phyloP scores from a whole-genome alignment of 2,888 invertebrate genomes.

The Bruchidius siliquastri region DNA sequence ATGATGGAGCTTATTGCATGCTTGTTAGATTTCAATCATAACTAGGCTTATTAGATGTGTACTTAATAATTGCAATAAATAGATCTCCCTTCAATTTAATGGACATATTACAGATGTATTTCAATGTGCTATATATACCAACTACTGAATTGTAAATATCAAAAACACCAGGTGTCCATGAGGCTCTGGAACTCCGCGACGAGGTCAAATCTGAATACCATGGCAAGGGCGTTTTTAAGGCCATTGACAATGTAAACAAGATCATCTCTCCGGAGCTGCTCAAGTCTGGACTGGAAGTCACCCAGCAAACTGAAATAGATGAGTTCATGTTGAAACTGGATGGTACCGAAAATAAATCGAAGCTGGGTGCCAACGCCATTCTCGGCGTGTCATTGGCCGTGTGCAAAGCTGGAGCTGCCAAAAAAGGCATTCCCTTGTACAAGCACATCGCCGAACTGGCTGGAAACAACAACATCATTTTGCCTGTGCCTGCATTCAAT shows the following conservation, averaged over 20 bases:
- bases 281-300: slow-evolving; percentile 77
- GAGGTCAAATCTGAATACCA: slow-evolving; percentile 84
- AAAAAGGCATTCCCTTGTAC: slow-evolving; percentile 83
- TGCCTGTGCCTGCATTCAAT: slow-evolving; percentile 97
- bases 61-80: too few relatives aligned
- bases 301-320: slow-evolving; percentile 86
- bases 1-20: too few relatives aligned
- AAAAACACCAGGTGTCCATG: slow-evolving; percentile 80
- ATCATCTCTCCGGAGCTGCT: slow-evolving; percentile 72
- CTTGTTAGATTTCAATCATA: too few relatives aligned
- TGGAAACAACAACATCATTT: slow-evolving; percentile 81
- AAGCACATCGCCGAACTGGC: slow-evolving; percentile 94
- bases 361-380: slow-evolving; percentile 95
- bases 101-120: too few relatives aligned
- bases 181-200: slow-evolving; percentile 95
- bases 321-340: slow-evolving; percentile 83
- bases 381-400: slow-evolving; percentile 95
- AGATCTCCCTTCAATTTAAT: too few relatives aligned
- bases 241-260: slow-evolving; percentile 87
- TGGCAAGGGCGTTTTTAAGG: slow-evolving; percentile 93
- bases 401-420: slow-evolving; percentile 95
- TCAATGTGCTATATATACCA: too few relatives aligned
- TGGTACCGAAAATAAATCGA: slow-evolving; percentile 96
- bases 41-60: too few relatives aligned
- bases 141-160: background rate